phyloP scores from a whole-genome alignment of 2,888 invertebrate species.

The Xylophagus ater region DNA sequence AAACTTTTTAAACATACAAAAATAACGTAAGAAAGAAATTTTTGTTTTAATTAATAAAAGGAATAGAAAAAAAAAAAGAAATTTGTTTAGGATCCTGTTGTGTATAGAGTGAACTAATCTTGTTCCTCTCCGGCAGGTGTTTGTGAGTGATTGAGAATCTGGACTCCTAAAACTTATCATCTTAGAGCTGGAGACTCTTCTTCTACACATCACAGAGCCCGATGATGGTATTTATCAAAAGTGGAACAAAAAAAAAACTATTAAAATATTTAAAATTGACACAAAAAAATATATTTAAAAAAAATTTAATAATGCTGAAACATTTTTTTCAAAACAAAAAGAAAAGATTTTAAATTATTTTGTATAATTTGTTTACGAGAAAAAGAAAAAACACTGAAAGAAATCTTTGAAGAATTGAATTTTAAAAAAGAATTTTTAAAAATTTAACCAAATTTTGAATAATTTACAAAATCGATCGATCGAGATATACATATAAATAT shows the following conservation, averaged over 20 bases:
- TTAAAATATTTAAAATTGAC: too few species aligned
- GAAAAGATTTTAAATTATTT: too few species aligned
- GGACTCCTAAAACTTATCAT: conserved; percentile 18
- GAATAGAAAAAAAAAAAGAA: conserved; percentile 18
- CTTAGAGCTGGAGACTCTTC: conserved; percentile 17
- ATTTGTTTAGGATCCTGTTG: conserved; percentile 37
- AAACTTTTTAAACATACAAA: background rate
- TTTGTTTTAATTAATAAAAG: conserved; percentile 7
- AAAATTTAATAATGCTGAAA: too few species aligned
- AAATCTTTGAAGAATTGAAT: too few species aligned
- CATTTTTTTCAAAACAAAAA: too few species aligned
- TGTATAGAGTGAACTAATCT: conserved; percentile 42
- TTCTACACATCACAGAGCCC: conserved; percentile 18
- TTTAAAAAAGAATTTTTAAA: too few species aligned
- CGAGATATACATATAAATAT: too few species aligned
- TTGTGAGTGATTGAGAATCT: conserved; percentile 32
- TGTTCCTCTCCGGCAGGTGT: conserved; percentile 44
- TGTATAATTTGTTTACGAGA: too few species aligned
- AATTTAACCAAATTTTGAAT: too few species aligned
- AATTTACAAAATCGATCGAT: too few species aligned
- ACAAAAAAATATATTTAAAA: too few species aligned
- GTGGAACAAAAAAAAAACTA: conserved; percentile 15
- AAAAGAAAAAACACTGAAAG: too few species aligned
- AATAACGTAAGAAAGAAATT: conserved; percentile 3
- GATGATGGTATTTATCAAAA: conserved; percentile 28